Conservation (phyloP, 2,797 vertebrate species). For the Sebastes jordani region DNA sequence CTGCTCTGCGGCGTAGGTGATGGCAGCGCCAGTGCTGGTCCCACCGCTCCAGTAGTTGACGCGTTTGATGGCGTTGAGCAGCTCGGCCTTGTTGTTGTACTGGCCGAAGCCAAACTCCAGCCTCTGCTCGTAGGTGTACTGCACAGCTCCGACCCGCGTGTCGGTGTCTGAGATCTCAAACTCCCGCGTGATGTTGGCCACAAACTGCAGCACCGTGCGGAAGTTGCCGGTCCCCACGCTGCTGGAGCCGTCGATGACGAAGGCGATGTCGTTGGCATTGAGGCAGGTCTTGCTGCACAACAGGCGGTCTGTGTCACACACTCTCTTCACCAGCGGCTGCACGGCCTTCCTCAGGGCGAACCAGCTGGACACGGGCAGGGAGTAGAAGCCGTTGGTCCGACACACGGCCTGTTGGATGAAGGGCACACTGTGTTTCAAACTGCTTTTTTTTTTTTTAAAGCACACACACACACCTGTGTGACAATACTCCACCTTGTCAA, state of each 20-base stretch:
- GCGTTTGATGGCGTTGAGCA: slow-evolving; percentile 91
- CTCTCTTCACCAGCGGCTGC: slow-evolving; percentile 90
- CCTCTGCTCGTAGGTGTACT: slow-evolving; percentile 98
- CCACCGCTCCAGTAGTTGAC: slow-evolving; percentile 98
- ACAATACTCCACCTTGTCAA: slow-evolving; percentile 89
- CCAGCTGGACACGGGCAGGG: slow-evolving; percentile 92
- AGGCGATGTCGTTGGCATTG: slow-evolving; percentile 95
- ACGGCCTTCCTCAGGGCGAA: slow-evolving; percentile 89
- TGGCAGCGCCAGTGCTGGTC: slow-evolving; percentile 96
- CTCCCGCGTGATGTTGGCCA: slow-evolving; percentile 93
- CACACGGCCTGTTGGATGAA: slow-evolving; percentile 89
- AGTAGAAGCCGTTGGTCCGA: slow-evolving; percentile 92
- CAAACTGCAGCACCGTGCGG: slow-evolving; percentile 95
- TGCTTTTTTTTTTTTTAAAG: background rate
- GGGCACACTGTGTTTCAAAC: background rate
- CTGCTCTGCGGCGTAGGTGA: slow-evolving; percentile 90
- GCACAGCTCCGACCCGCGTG: slow-evolving; percentile 92
- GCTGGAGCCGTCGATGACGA: slow-evolving; percentile 97
- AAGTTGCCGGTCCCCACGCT: slow-evolving; percentile 95
- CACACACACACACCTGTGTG: background rate
- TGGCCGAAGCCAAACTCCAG: slow-evolving; percentile 94
- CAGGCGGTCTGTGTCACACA: slow-evolving; percentile 90
- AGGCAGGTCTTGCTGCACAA: slow-evolving; percentile 98
- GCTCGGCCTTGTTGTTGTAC: slow-evolving; percentile 88
- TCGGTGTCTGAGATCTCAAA: slow-evolving; percentile 98